Conservation (phyloP, 2,888 invertebrate genomes). For the Formica aserva region DNA sequence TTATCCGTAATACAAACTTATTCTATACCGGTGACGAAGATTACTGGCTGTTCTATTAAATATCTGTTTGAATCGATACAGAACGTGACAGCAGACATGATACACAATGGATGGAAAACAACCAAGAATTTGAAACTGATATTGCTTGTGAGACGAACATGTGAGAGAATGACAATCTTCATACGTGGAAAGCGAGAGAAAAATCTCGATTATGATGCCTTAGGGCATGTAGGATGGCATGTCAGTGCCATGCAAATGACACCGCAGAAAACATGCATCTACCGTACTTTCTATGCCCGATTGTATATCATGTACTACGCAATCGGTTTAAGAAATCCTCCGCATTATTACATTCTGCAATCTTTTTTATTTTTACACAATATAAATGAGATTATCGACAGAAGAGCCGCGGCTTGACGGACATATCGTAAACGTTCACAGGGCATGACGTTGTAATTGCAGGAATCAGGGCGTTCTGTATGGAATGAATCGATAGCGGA, state of each 20-base stretch:
- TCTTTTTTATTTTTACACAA: conserved; percentile 1
- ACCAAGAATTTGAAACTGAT: conserved; percentile 7
- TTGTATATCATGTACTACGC: not conserved
- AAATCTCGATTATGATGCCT: conserved; percentile 1
- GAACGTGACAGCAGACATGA: not conserved
- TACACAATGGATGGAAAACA: not conserved
- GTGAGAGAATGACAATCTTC: conserved; percentile 22
- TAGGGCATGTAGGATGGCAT: conserved; percentile 4
- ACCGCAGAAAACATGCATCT: not conserved
- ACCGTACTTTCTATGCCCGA: not conserved
- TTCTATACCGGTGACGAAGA: conserved; percentile 1
- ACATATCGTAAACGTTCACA: conserved; percentile 78
- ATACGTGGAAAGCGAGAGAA: not conserved
- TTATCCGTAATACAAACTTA: not conserved
- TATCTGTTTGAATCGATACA: not conserved
- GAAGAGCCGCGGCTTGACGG: conserved; percentile 76
- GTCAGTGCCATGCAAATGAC: conserved; percentile 19
- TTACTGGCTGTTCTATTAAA: conserved; percentile 20
- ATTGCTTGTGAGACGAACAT: not conserved
- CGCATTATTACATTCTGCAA: conserved; percentile 19
- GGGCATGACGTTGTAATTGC: conserved; percentile 81
- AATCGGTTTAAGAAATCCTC: conserved; percentile 13
- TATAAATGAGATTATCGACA: conserved; percentile 71
- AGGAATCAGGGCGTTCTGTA: conserved; percentile 80
- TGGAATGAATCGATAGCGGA: conserved; percentile 79